These are phyloP conservation scores for Amorpha juglandis DNA, from an alignment of 2,888 invertebrate genomes.

Conservation along the genomic window DNA sequence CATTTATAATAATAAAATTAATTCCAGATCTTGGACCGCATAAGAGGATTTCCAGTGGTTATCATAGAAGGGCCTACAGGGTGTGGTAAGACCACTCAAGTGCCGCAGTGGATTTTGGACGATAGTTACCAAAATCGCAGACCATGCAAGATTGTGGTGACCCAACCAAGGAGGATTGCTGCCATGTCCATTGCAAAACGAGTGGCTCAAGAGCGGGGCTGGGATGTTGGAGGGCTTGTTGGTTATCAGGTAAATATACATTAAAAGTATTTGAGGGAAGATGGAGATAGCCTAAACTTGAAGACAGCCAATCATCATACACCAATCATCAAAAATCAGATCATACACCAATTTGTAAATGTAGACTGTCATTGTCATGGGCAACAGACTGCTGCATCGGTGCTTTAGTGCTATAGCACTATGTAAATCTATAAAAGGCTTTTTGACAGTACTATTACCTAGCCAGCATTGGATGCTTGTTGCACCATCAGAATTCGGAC, in stretches of 20 bases:
- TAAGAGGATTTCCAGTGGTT: constrained; percentile 88
- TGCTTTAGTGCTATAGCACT: too few relatives aligned
- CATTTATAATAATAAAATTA: not conserved
- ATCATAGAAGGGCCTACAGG: constrained; percentile 97
- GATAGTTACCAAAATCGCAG: constrained; percentile 85
- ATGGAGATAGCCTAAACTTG: too few relatives aligned
- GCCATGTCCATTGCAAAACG: constrained; percentile 94
- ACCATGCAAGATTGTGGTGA: constrained; percentile 94
- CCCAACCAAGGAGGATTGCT: constrained; percentile 97
- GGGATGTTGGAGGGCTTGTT: constrained; percentile 92
- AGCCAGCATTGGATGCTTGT: too few relatives aligned
- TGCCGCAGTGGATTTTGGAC: constrained; percentile 97
- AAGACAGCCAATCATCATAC: too few relatives aligned
- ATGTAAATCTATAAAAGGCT: too few relatives aligned
- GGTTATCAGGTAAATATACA: constrained; percentile 91
- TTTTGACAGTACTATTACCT: too few relatives aligned
- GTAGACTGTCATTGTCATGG: constrained; percentile 1
- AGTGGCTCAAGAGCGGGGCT: constrained; percentile 92
- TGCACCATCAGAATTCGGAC: too few relatives aligned
- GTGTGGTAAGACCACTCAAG: constrained; percentile 95
- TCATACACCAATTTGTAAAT: constrained; percentile 4
- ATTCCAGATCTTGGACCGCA: constrained; percentile 86
- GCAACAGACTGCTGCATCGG: too few relatives aligned
- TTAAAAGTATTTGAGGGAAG: not conserved
- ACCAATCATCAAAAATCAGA: too few relatives aligned